Evolutionary conservation across 2,888 invertebrate species (phyloP).

Genomic region (Chaetogeoica ovagalla): DNA sequence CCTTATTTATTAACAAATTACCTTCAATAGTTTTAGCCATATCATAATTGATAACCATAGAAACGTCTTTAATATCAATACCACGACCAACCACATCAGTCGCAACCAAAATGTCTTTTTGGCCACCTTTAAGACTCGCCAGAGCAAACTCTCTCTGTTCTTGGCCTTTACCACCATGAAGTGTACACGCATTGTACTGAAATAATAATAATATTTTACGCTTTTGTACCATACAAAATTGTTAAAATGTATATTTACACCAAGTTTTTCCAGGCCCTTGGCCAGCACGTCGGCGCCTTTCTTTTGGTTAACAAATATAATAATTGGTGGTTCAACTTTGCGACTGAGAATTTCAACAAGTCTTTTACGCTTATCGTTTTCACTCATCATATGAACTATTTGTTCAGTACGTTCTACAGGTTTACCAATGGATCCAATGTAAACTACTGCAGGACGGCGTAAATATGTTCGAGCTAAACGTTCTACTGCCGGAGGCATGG

Average conservation of each 20-base stretch:
- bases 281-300: conserved; percentile 98
- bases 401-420: conserved; percentile 98
- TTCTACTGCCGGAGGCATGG: conserved; percentile 98
- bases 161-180: conserved; percentile 99
- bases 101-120: conserved; percentile 97
- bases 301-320: conserved; percentile 99
- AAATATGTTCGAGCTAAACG: conserved; percentile 92
- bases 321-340: conserved; percentile 94
- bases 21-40: conserved; percentile 99
- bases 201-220: conserved; percentile 55
- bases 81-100: conserved; percentile 99
- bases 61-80: conserved; percentile 99
- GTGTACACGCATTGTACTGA: conserved; percentile 89
- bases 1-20: conserved; percentile 57
- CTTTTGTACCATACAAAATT: neutral
- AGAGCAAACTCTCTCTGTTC: conserved; percentile 98
- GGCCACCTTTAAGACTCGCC: conserved; percentile 91
- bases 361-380: conserved; percentile 95
- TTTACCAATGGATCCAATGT: conserved; percentile 95
- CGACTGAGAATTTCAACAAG: conserved; percentile 88
- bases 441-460: conserved; percentile 93
- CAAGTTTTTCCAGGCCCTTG: conserved; percentile 93
- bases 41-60: conserved; percentile 98
- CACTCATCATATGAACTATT: conserved; percentile 92
- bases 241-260: conserved; percentile 62